Evolutionary conservation across 2,888 invertebrate species (phyloP), one percentile per base, ranked within the genome.

Genomic region (Notocelia uddmanniana): DNA sequence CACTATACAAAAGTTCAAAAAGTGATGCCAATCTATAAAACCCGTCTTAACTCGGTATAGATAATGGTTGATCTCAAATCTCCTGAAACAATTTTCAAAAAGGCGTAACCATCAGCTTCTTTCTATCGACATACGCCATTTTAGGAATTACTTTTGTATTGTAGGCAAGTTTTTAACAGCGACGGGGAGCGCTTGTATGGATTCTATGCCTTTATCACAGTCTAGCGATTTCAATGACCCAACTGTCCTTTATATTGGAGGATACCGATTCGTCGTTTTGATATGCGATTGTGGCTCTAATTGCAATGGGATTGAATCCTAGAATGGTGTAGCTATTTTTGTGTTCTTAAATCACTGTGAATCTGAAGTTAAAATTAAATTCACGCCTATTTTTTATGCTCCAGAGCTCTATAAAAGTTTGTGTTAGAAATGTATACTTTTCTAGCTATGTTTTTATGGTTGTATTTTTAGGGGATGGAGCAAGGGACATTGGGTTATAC

Each of bases 21-120:
- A 15, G 15, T 21, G 41, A 59, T 59, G 59, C 10, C 41, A 41
- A 59, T 59, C 59, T 41, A 41, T 23, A 41, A 34, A 59, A 41
- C 59, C 23, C 23, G 59, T 59, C 41, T 59, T 59, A 34, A 18
- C 34, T n/a, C n/a, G 13, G 11, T 34, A 15, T 23, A 41, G 8
- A 41, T 21, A 19, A 59, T 41, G 8, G 41, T 5, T 59, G 15
- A 59, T 41, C 41, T 59, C n/a, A 23, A 59, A 59, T 57, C 41
- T 59, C 23, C 10, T 15, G 9, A n/a, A 10, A n/a, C 13, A 1
- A 31, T 57, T 3, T 9, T 21, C 15, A 59, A 19, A 63, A 63
- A 2, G 48, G 3, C 15, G 50, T 63, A 50, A 31, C 5, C 6
- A 19, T 48, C 9, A 15, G 13, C 48, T 18, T 13, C 9, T 19